Base-by-base conservation (phyloP, 2,888 invertebrate species). In the Apoda limacodes region DNA sequence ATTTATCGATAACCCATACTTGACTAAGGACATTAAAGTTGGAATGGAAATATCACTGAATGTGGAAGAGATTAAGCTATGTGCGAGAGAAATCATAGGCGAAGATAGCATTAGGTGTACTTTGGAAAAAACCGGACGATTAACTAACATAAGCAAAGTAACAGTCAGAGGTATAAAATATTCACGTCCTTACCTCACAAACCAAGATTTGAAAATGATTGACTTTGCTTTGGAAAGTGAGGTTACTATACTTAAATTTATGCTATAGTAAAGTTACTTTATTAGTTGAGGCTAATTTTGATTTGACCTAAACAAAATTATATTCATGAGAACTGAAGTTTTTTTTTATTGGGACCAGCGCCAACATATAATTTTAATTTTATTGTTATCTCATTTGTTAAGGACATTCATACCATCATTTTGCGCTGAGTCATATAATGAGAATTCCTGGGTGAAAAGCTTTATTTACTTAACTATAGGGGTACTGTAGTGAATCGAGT, bases 1-100 rank as follows among this genome's bases (percentile, higher is more conserved):
- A 33, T 68, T 52, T 24, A 53, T 66, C 5, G 60, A 66, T 29
- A 60, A 66, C 37, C 44, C 50, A 0, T 52, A 50, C 28, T 52
- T 56, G 1, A 35, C 54, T 1, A 34, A 46, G 3, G 45, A 39
- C 6, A 42, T 63, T 2, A 45, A 42, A 30, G 40, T 46, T 5
- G 57, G 57, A 2, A 52, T 51, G 1, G 60, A 65, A 42, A 49
- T 68, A 14, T 45, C 51, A 2, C 43, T 68, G 13, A 37, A 43
- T 7, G 51, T 48, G 29, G 60, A 60, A 25, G 43, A 48, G 35
- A 51, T 64, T 9, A 40, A 50, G 9, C 37, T 65, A 37, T 33
- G 49, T 25, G 63, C 61, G 32, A 47, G 31, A 9, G 42, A 55
- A 42, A 28, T 52, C 12, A 14, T 64, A 5, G 42, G 52, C 5